Base-by-base conservation (phyloP, 2,797 vertebrate species). In the Brachyalestes nurse region DNA sequence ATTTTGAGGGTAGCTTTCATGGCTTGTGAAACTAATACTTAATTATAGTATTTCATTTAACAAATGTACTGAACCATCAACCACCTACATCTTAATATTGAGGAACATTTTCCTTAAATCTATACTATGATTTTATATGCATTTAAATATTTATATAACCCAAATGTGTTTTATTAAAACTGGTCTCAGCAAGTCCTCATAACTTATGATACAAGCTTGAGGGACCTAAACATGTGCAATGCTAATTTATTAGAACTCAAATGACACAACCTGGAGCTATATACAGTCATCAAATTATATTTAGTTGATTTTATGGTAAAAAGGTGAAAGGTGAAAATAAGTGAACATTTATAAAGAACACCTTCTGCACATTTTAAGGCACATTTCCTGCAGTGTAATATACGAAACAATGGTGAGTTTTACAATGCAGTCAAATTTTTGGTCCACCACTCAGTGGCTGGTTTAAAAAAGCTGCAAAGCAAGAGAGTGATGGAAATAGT, bases 41-140 rank as follows among this genome's bases (percentile, higher is more conserved):
- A 71, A 79, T 81, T 73, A 57, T 60, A 79, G 70, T 72, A 77
- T 78, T 78, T 78, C 42, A 49, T 21, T 10, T 45, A 6, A 64
- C 47, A 75, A 40, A 77, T 57, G n/a, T 75, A 72, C 66, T 23
- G 25, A 19, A 57, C 13, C 70, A 25, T 16, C 38, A 23, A 38
- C 66, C 55, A 16, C 80, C 74, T 82, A 25, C 49, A 66, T 73
- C 42, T 64, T 34, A 73, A 13, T 25, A 55, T 42, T 12, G 19
- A 5, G 57, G 55, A 19, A 1, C 55, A 60, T 71, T 47, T 70
- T 6, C 38, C 57, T 40, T 62, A 78, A 57, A 67, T 45, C 40
- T 16, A 72, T 25, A 23, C 7, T 45, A 6, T n/a, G 23, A 17
- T 61, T 25, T 38, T 9, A 38, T 65, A 13, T 12, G 42, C 40